Conservation (phyloP, 2,888 invertebrate genomes). For the Drosophila vallismaia region DNA sequence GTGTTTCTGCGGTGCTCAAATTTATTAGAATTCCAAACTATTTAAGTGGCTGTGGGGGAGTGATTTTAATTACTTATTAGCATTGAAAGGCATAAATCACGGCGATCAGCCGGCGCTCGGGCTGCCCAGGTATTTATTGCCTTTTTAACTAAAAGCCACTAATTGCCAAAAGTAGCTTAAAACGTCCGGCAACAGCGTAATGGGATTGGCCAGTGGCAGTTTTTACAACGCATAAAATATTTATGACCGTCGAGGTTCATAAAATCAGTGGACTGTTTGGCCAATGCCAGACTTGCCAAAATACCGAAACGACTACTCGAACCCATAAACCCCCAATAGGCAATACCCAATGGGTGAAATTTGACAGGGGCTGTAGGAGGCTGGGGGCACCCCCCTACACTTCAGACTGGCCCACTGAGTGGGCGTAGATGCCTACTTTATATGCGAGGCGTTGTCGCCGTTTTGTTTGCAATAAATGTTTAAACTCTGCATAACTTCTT, state of each 20-base stretch:
- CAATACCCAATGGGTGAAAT: constrained; percentile 36
- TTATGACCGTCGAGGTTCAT: constrained; percentile 63
- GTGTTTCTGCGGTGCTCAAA: constrained; percentile 3
- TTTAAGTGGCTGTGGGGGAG: constrained; percentile 5
- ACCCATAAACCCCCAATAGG: constrained; percentile 55
- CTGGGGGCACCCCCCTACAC: background rate
- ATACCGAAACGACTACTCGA: constrained; percentile 36
- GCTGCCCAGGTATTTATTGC: constrained; percentile 61
- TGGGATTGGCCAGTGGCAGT: constrained; percentile 21
- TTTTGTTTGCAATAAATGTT: constrained; percentile 73
- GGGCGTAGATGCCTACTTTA: constrained; percentile 36
- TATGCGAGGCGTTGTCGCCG: constrained; percentile 66
- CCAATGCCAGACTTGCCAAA: constrained; percentile 44
- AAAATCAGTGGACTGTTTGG: constrained; percentile 47
- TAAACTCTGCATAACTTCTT: constrained; percentile 74
- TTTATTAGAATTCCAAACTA: constrained; percentile 23
- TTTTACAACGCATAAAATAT: constrained; percentile 76
- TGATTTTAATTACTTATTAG: constrained; percentile 43
- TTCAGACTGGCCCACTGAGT: background rate
- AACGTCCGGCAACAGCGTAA: constrained; percentile 27
- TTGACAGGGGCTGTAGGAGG: constrained; percentile 14
- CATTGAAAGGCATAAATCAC: constrained; percentile 57
- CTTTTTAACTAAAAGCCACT: constrained; percentile 71
- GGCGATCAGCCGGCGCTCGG: constrained; percentile 19
- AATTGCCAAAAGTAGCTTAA: constrained; percentile 68